A percentile compares a stretch with the other conserved stretches of the same genome.
phyloP scores from a whole-genome alignment of 2,888 invertebrate genomes.

The Synergus itoensis region DNA sequence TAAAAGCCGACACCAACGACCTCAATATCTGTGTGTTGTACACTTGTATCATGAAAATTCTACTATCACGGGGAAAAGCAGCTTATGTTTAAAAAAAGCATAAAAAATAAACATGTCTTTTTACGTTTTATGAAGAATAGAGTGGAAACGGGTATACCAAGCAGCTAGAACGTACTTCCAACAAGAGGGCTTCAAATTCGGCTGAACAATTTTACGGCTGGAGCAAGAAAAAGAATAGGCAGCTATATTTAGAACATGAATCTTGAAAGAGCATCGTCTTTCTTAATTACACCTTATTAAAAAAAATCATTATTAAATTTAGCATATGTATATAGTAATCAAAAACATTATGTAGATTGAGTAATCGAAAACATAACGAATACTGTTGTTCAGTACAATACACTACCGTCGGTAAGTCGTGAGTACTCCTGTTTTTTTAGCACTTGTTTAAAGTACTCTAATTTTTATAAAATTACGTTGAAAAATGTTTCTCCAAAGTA shows the following conservation, averaged over 20 bases:
- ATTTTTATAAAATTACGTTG: too few relatives aligned
- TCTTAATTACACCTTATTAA: not conserved
- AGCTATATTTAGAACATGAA: not conserved
- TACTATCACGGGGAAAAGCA: not conserved
- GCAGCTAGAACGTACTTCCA: not conserved
- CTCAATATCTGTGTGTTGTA: not conserved
- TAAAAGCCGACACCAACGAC: not conserved
- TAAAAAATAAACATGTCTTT: not conserved
- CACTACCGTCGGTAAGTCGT: too few relatives aligned
- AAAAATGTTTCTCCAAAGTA: too few relatives aligned
- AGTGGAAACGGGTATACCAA: not conserved
- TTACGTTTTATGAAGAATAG: not conserved
- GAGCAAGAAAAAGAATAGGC: not conserved
- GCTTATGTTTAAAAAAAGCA: not conserved
- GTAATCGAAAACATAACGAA: too few relatives aligned
- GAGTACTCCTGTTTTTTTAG: too few relatives aligned
- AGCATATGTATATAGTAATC: too few relatives aligned
- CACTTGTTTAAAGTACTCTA: too few relatives aligned
- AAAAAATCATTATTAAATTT: too few relatives aligned
- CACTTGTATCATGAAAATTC: not conserved
- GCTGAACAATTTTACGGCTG: not conserved
- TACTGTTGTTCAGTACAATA: too few relatives aligned
- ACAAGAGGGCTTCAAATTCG: not conserved
- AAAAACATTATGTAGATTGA: too few relatives aligned
- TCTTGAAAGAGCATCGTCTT: not conserved